Evolutionary conservation across 2,797 vertebrate genomes (phyloP).

Genomic region (Chromis chromis): DNA sequence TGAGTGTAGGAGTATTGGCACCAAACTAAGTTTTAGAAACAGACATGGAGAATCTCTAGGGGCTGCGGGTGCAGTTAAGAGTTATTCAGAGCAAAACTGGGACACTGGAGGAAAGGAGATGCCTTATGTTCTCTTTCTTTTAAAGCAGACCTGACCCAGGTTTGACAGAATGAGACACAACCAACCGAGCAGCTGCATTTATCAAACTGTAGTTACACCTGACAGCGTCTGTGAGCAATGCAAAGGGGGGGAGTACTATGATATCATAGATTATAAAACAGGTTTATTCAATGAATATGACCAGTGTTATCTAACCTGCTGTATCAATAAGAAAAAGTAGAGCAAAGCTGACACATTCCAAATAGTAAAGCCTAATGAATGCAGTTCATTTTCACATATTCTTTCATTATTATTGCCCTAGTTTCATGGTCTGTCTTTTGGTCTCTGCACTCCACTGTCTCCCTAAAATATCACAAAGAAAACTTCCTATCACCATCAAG

Average conservation of each 20-base stretch:
- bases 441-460: neutral
- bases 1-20: slow-evolving; percentile 9
- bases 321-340: neutral
- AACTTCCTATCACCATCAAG: neutral
- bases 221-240: slow-evolving; percentile 22
- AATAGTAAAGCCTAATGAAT: neutral
- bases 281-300: neutral
- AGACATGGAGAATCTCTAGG: slow-evolving; percentile 39
- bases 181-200: slow-evolving; percentile 34
- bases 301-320: slow-evolving; percentile 5
- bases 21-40: slow-evolving; percentile 44
- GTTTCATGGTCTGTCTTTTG: neutral
- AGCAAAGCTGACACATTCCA: neutral
- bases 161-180: slow-evolving; percentile 41
- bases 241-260: neutral
- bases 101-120: slow-evolving; percentile 55
- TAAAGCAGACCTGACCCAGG: slow-evolving; percentile 46
- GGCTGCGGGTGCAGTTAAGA: slow-evolving; percentile 44
- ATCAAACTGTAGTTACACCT: slow-evolving; percentile 55
- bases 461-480: neutral
- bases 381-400: neutral
- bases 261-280: slow-evolving; percentile 7
- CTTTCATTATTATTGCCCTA: neutral
- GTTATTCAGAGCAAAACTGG: slow-evolving; percentile 74
- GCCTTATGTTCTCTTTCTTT: slow-evolving; percentile 44